Evolutionary conservation across 1,140 invertebrate genomes (phyloP).

Genomic region (Bombus breviceps): DNA sequence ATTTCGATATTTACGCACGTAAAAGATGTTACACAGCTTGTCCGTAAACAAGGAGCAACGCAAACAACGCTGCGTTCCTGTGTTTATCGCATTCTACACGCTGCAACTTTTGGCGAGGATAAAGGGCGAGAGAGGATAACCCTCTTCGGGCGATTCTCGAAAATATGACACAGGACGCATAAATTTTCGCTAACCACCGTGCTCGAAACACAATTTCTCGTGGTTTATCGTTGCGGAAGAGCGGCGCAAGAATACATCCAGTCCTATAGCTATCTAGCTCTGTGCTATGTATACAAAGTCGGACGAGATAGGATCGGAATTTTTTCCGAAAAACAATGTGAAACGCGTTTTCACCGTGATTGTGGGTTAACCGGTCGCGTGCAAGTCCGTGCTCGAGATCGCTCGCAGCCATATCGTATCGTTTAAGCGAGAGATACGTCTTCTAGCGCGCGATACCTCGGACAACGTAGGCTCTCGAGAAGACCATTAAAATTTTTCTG

Average conservation of each 20-base stretch:
- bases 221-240: conserved; percentile 3
- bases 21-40: not conserved
- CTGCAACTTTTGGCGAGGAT: not conserved
- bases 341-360: conserved; percentile 1
- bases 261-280: not conserved
- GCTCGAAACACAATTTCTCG: conserved; percentile 3
- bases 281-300: not conserved
- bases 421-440: not conserved
- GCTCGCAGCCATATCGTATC: not conserved
- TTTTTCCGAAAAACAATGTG: not conserved
- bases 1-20: too few relatives aligned
- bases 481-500: conserved; percentile 47
- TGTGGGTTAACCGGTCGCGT: conserved; percentile 5
- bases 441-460: not conserved
- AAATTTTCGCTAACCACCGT: conserved; percentile 13
- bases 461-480: not conserved
- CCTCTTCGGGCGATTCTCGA: not conserved
- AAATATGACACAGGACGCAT: not conserved
- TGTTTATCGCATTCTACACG: conserved; percentile 3
- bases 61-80: not conserved
- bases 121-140: too few relatives aligned
- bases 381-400: not conserved
- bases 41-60: not conserved
- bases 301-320: not conserved
- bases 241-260: not conserved